phyloP scores from a whole-genome alignment of 2,797 vertebrate genomes.

The Setipinna tenuifilis region DNA sequence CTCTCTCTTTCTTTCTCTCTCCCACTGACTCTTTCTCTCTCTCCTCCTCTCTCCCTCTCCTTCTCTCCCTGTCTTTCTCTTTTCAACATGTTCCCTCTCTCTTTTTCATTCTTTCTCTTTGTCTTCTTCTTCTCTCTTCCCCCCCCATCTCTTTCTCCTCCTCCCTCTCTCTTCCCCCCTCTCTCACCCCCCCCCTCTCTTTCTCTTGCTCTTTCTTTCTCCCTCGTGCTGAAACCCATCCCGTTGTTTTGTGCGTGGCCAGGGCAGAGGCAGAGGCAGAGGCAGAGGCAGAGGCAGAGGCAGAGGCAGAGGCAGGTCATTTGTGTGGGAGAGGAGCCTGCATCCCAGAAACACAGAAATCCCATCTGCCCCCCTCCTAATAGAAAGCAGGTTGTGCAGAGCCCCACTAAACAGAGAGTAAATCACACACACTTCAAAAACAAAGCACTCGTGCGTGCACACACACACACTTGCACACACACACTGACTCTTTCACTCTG shows the following conservation, averaged over 20 bases:
- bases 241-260: not conserved
- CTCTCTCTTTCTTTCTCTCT: constrained; percentile 15
- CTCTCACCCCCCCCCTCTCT: not conserved
- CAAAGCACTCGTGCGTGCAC: not conserved
- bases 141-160: not conserved
- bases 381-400: constrained; percentile 25
- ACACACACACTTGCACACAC: not conserved
- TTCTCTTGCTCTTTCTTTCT: constrained; percentile 39
- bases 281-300: not conserved
- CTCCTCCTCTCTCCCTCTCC: not conserved
- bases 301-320: not conserved
- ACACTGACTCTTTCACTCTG: not conserved
- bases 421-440: constrained; percentile 15
- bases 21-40: not conserved
- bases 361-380: not conserved
- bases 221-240: constrained; percentile 25
- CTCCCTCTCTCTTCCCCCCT: not conserved
- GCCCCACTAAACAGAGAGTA: constrained; percentile 19
- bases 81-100: not conserved
- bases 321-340: not conserved
- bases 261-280: not conserved
- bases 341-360: not conserved
- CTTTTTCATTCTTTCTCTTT: constrained; percentile 1
- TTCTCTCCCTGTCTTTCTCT: not conserved
- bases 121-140: not conserved